phyloP scores from a whole-genome alignment of 2,888 invertebrate genomes.

The Drosophila mercatorum region DNA sequence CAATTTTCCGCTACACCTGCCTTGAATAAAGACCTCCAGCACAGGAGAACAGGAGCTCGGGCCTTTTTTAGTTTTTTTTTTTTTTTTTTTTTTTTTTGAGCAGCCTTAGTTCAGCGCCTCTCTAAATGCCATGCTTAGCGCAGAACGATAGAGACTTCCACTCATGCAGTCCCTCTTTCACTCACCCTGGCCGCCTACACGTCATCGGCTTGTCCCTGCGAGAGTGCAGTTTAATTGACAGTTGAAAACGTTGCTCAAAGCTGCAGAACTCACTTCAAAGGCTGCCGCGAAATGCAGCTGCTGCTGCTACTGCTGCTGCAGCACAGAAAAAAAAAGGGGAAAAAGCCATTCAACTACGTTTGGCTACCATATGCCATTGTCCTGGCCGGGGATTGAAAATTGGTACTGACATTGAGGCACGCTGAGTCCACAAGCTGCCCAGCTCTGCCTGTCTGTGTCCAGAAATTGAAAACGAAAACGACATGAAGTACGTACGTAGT shows the following conservation, averaged over 20 bases:
- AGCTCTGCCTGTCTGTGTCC: slow-evolving; percentile 1
- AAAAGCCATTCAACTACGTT: slow-evolving; percentile 37
- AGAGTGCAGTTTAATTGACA: slow-evolving; percentile 70
- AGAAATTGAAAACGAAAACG: slow-evolving; percentile 16
- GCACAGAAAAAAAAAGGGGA: slow-evolving; percentile 13
- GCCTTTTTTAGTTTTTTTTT: slow-evolving; percentile 1
- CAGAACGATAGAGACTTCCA: slow-evolving; percentile 17
- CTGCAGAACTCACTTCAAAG: slow-evolving; percentile 61
- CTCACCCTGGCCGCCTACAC: slow-evolving; percentile 6
- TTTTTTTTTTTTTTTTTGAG: slow-evolving; percentile 1
- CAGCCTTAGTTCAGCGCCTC: slow-evolving; percentile 9
- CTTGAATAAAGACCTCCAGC: slow-evolving; percentile 43
- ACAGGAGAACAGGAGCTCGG: slow-evolving; percentile 11
- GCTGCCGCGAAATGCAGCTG: slow-evolving; percentile 46
- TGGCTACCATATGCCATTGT: slow-evolving; percentile 53
- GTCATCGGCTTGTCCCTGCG: slow-evolving; percentile 55
- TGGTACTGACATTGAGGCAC: slow-evolving; percentile 11
- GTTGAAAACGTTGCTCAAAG: slow-evolving; percentile 61
- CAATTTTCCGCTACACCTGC: slow-evolving; percentile 64
- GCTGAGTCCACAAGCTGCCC: not conserved
- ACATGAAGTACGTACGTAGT: not conserved
- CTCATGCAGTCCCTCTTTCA: not conserved
- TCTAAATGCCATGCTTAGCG: slow-evolving; percentile 58
- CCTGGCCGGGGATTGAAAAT: slow-evolving; percentile 19
- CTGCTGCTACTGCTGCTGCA: not conserved